Conservation (phyloP, 2,797 vertebrate genomes). For the Echiichthys vipera region DNA sequence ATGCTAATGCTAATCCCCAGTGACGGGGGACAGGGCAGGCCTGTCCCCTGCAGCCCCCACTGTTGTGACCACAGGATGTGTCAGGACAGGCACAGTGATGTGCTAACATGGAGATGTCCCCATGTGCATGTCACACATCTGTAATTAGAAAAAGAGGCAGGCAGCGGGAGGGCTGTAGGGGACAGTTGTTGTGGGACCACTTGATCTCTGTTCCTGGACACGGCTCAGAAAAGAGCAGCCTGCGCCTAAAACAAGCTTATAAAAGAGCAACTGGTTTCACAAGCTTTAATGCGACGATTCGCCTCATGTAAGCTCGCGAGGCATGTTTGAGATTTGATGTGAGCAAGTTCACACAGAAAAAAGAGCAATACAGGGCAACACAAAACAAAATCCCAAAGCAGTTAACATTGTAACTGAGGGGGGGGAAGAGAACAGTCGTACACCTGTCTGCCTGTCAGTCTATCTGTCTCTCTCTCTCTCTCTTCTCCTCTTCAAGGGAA, state of each 20-base stretch:
- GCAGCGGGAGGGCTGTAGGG: conserved; percentile 68
- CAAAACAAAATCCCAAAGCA: neutral
- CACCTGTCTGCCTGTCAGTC: conserved; percentile 71
- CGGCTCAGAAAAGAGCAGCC: conserved; percentile 75
- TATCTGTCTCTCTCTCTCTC: conserved; percentile 38
- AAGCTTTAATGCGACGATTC: conserved; percentile 55
- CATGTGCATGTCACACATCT: conserved; percentile 80
- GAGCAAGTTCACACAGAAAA: conserved; percentile 1
- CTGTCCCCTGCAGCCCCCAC: conserved; percentile 76
- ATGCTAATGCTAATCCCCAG: conserved; percentile 83
- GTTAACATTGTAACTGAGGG: conserved; percentile 20
- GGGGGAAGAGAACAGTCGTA: conserved; percentile 11
- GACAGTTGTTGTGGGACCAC: conserved; percentile 64
- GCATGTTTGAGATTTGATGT: conserved; percentile 47
- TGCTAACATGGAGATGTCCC: conserved; percentile 79
- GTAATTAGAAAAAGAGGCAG: conserved; percentile 81
- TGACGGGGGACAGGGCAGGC: conserved; percentile 80
- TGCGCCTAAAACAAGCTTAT: conserved; percentile 52
- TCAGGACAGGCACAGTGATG: conserved; percentile 80
- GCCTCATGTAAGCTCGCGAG: conserved; percentile 31
- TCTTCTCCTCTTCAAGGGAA: conserved; percentile 77
- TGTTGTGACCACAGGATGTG: conserved; percentile 79
- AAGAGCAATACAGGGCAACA: neutral
- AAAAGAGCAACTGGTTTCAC: conserved; percentile 77
- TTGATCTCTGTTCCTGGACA: conserved; percentile 60